Percentiles rank a stretch among this genome's conserved stretches.
Conservation (phyloP, 2,797 vertebrate species). For the Chrysocyon brachyurus region DNA sequence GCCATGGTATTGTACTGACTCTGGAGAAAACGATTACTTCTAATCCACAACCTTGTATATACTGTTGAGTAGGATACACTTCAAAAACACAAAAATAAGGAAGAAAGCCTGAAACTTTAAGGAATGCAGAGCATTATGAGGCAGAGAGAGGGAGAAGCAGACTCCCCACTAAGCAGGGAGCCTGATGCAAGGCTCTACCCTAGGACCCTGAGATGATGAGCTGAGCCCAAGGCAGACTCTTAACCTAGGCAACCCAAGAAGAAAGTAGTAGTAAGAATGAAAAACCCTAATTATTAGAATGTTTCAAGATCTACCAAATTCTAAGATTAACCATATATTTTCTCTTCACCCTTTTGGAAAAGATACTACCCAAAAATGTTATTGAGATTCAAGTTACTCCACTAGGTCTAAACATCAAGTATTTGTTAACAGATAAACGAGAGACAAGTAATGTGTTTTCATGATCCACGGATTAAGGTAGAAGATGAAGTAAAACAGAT, state of each 20-base stretch:
- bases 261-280: neutral
- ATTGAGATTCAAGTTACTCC: slow-evolving; percentile 47
- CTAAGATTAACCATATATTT: slow-evolving; percentile 38
- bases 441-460: neutral
- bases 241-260: neutral
- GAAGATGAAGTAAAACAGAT: neutral
- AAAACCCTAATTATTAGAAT: slow-evolving; percentile 10
- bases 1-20: neutral
- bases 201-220: no score
- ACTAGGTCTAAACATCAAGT: slow-evolving; percentile 30
- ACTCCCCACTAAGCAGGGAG: no score
- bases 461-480: neutral
- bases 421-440: neutral
- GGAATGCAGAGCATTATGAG: neutral
- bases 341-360: slow-evolving; percentile 32
- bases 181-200: no score
- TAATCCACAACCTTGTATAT: neutral
- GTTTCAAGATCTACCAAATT: slow-evolving; percentile 41
- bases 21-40: slow-evolving; percentile 13
- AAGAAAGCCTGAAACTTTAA: slow-evolving; percentile 13
- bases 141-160: no score
- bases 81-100: neutral
- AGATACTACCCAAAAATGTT: slow-evolving; percentile 4
- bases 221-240: no score
- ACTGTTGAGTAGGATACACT: neutral